Base-by-base conservation (phyloP, 2,797 vertebrate species). In the Echiichthys vipera region DNA sequence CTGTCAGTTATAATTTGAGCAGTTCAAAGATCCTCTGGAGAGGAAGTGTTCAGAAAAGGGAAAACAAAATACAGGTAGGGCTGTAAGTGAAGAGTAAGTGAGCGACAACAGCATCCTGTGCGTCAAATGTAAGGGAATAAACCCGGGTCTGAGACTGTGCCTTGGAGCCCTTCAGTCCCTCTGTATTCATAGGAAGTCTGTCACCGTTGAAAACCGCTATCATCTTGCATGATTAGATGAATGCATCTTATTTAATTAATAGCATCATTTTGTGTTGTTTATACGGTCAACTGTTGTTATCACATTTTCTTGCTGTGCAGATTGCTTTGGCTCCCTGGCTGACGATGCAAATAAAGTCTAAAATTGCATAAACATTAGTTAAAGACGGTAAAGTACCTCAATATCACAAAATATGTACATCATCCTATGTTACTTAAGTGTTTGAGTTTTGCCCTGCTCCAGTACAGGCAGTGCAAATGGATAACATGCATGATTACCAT, bases 1-100 rank as follows among this genome's bases (percentile, higher is more conserved):
- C 68, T 55, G 84, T 69, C 86, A 53, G 83, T 49, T 80, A 82
- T 90, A 88, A 92, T 89, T 86, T 88, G 50, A 87, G 51, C 80
- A 17, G 72, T 85, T 91, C 85, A 88, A 89, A 89, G 81, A 78
- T 74, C 63, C 64, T 69, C 64, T 65, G 64, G 71, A 73, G 81
- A 82, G 67, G 85, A 84, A 40, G 84, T 59, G 65, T 39, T 64
- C 22, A 5, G 53, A 75, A 65, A n/a, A 83, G 46, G 61, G 39
- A 83, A 84, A 81, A 84, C 66, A 81, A 80, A 78, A 65, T 51
- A 65, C 68, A 69, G 62, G 58, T 47, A 32, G n/a, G 46, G 43
- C 5, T 57, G 54, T 5, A 34, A 65, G 25, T 11, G 36, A 46
- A 29, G 24, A 3, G 18, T 14, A 66, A 65, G 66, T 43, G 45